Evolutionary conservation across 2,797 vertebrate species (phyloP), one percentile per base, ranked within the genome.

Genomic region (Moxostoma hubbsi): DNA sequence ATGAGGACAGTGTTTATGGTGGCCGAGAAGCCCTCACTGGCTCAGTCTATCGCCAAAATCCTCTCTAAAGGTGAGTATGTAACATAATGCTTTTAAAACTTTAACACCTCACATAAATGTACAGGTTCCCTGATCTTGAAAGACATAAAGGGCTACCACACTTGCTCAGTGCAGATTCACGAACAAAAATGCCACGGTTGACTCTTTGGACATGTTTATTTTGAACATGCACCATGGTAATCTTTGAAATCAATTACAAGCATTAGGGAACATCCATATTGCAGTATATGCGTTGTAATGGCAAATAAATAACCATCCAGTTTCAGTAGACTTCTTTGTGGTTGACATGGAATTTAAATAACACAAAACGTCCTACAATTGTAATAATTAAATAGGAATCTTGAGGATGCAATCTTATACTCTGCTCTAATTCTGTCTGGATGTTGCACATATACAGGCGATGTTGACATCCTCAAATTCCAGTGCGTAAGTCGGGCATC

Each of bases 1-100:
- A 99, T 98, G 97, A 97, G 86, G 89, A 96, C 94, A 0, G 94
- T 99, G 16, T 9, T 99, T 0, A 99, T 99, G 98, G 97, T 99
- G 6, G 98, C 97, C 0, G 98, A 99, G 91, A 99, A 99, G 83
- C 98, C 97, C 0, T 99, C 97, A 0, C 70, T 98, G 93, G 96
- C 97, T 51, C 97, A 97, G 87, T 98, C 97, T 5, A 99, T 98
- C 5, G 94, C 98, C 85, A 98, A 94, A 89, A 98, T 99, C 85
- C 95, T 99, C 54, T 99, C 97, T 0, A 95, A 96, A 94, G 98
- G 97, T 99, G 83, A 75, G 94, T 50, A 7, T 12, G 5, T 46
- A 16, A 51, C 10, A 7, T n/a, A 2, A 45, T 45, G 2, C 46
- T 6, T 66, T 45, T 49, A 54, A 8, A 15, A 5, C 7, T 57